Evolutionary conservation across 2,113 vertebrate species (phyloP).

Genomic region (Ptychochromis oligacanthus): DNA sequence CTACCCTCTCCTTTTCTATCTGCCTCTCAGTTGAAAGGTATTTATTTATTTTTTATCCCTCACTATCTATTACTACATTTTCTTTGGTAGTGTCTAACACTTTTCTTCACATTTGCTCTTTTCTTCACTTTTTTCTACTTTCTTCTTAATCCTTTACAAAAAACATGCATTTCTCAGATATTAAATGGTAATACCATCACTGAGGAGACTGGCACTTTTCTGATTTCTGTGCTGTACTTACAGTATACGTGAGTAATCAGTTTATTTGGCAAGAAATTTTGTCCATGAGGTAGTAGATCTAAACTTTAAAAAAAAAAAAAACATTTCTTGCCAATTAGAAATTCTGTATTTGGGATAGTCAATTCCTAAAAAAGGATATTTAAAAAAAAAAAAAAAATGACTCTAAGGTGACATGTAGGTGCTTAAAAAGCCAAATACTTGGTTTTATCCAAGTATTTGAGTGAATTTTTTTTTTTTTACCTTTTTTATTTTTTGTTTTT

Average conservation of each 20-base stretch:
- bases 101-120: not conserved
- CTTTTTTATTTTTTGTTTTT: not conserved
- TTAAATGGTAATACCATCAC: not conserved
- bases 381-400: not conserved
- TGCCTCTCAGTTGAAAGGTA: not conserved
- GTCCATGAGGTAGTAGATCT: not conserved
- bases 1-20: not conserved
- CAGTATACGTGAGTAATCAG: not conserved
- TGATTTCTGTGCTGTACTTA: not conserved
- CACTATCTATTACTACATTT: not conserved
- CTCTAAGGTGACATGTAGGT: rapidly evolving
- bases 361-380: no score
- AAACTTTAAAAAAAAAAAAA: not conserved
- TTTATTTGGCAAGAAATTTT: not conserved
- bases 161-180: no score
- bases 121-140: not conserved
- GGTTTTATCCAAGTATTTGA: not conserved
- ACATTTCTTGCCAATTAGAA: not conserved
- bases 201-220: not conserved
- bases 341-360: not conserved
- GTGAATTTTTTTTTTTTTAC: not conserved
- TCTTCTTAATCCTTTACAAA: not conserved
- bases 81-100: not conserved
- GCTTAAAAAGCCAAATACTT: not conserved
- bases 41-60: not conserved